phyloP scores from a whole-genome alignment of 2,888 invertebrate genomes.

The Pachycephus smyrnensis region DNA sequence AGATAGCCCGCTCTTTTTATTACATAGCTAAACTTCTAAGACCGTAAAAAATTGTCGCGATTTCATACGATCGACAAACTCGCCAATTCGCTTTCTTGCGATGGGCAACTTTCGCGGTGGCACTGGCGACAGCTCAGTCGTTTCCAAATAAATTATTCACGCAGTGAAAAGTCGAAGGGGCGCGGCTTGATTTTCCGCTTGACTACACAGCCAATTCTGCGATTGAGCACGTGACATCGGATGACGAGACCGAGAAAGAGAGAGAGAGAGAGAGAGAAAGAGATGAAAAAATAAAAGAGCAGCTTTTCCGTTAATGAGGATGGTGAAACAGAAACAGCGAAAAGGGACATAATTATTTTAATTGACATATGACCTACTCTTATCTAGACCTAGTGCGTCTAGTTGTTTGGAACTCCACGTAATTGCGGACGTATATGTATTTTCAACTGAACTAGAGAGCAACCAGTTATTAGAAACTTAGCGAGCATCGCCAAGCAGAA shows the following conservation, averaged over 20 bases:
- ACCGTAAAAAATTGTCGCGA: background rate
- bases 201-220: constrained; percentile 14
- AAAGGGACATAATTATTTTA: background rate
- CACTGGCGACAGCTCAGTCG: constrained; percentile 13
- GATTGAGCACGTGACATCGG: background rate
- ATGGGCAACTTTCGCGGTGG: background rate
- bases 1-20: background rate
- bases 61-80: background rate
- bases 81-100: background rate
- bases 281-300: background rate
- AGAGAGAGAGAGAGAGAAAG: too few species aligned
- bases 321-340: background rate
- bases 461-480: background rate
- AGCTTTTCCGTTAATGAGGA: background rate
- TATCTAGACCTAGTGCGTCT: background rate
- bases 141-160: constrained; percentile 39
- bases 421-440: background rate
- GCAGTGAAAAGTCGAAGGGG: constrained; percentile 23
- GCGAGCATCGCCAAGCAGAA: background rate
- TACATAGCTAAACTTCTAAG: background rate
- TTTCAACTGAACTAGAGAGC: background rate
- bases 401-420: background rate
- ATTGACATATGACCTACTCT: background rate
- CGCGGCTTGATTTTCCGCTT: constrained; percentile 32
- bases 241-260: background rate